phyloP scores from a whole-genome alignment of 2,888 invertebrate genomes.

The Rotaria sp. region DNA sequence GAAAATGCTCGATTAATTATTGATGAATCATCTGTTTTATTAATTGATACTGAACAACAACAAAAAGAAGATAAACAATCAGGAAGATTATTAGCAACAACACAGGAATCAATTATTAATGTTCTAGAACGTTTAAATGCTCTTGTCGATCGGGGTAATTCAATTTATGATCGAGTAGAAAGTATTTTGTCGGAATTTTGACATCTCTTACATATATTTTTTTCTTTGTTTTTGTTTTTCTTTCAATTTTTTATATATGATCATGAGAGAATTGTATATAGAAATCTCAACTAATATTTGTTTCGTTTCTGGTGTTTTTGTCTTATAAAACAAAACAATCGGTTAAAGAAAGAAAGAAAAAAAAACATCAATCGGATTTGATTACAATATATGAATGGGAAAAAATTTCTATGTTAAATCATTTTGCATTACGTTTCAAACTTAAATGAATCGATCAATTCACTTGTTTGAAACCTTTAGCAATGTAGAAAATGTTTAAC shows the following conservation, averaged over 20 bases:
- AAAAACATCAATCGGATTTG: background rate
- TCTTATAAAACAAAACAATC: background rate
- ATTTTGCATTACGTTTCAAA: too few relatives aligned
- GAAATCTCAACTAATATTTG: background rate
- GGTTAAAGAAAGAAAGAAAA: background rate
- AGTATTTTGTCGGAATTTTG: constrained; percentile 65
- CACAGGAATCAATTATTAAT: background rate
- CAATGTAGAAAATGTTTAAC: too few relatives aligned
- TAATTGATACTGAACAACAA: constrained; percentile 13
- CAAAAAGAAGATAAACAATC: background rate
- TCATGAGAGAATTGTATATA: background rate
- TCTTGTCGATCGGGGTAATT: constrained; percentile 26
- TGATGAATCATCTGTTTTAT: background rate
- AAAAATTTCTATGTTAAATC: too few relatives aligned
- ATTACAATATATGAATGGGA: too few relatives aligned
- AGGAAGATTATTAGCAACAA: background rate
- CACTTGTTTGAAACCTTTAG: too few relatives aligned
- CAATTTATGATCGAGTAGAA: constrained; percentile 49
- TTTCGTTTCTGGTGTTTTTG: background rate
- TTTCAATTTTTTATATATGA: background rate
- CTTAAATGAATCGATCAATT: too few relatives aligned
- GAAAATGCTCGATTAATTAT: background rate
- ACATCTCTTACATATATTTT: constrained; percentile 43
- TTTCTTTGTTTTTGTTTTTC: constrained; percentile 46
- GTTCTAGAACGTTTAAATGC: background rate